phyloP scores from a whole-genome alignment of 1,140 invertebrate species.

The Amphibalanus amphitrite region DNA sequence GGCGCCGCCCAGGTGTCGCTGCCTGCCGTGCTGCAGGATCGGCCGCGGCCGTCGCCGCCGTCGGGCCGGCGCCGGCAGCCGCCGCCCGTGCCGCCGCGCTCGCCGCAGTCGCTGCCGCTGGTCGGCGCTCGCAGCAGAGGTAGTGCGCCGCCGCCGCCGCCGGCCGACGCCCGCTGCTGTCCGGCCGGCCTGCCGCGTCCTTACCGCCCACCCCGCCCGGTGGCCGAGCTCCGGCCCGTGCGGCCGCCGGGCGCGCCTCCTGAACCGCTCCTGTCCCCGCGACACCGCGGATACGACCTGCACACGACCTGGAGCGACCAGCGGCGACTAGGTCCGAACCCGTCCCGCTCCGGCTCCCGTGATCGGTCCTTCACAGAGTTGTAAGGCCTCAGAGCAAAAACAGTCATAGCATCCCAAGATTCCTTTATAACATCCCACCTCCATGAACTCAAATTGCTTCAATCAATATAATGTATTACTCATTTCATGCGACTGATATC shows the following conservation, averaged over 20 bases:
- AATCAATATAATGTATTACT: too few relatives aligned
- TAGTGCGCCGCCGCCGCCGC: constrained; percentile 8
- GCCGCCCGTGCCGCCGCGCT: constrained; percentile 24
- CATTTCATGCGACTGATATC: too few relatives aligned
- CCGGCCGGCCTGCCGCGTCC: neutral
- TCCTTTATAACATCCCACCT: too few relatives aligned
- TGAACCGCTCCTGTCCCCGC: neutral
- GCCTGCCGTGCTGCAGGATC: constrained; percentile 53
- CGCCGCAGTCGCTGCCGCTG: constrained; percentile 17
- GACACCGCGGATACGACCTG: neutral
- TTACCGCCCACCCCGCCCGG: neutral
- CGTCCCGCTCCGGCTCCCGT: too few relatives aligned
- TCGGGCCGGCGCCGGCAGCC: constrained; percentile 19
- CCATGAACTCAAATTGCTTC: too few relatives aligned
- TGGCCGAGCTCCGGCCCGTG: neutral
- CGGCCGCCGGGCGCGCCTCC: too few relatives aligned
- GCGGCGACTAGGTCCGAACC: neutral
- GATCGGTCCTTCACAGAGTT: too few relatives aligned
- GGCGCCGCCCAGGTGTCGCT: constrained; percentile 32
- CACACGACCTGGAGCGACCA: neutral
- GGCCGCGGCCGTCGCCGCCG: constrained; percentile 21
- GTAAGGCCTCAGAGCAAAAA: too few relatives aligned
- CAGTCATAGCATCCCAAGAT: too few relatives aligned
- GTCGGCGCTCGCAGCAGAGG: constrained; percentile 8
- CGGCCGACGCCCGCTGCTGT: neutral